phyloP scores from a whole-genome alignment of 2,113 vertebrate species.

The Oryzias curvinotus region DNA sequence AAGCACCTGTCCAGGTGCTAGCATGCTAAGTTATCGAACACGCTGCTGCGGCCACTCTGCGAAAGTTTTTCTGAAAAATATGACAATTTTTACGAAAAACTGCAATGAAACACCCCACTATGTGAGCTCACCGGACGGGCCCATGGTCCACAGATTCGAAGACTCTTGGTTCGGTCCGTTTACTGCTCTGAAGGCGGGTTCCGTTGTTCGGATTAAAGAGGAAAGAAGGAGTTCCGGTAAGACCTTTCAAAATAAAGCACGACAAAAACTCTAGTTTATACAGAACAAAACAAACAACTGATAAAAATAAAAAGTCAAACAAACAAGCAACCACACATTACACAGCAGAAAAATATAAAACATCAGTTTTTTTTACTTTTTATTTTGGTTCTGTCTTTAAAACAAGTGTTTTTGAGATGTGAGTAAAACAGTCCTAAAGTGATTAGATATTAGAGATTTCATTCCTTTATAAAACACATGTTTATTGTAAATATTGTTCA shows the following conservation, averaged over 20 bases:
- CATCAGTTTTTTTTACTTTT: no score
- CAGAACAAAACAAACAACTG: background rate
- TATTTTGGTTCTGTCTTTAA: no score
- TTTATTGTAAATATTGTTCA: no score
- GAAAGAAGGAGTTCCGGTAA: slow-evolving; percentile 9
- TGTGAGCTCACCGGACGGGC: slow-evolving; percentile 62
- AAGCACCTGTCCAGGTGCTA: background rate
- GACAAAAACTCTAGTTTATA: no score
- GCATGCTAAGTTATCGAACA: background rate
- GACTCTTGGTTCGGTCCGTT: slow-evolving; percentile 3
- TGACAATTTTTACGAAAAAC: background rate
- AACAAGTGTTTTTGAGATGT: no score
- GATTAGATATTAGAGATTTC: no score
- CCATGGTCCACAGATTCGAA: slow-evolving; percentile 47
- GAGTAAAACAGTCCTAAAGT: no score
- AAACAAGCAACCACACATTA: background rate
- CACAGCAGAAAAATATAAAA: background rate
- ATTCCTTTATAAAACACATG: no score
- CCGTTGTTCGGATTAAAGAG: background rate
- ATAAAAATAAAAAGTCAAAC: no score
- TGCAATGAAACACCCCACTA: background rate
- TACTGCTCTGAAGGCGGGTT: background rate
- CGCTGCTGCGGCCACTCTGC: background rate
- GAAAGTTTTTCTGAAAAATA: no score
- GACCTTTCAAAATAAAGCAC: slow-evolving; percentile 34